Evolutionary conservation across 2,113 vertebrate species (phyloP).

Genomic region (Pteronura brasiliensis): DNA sequence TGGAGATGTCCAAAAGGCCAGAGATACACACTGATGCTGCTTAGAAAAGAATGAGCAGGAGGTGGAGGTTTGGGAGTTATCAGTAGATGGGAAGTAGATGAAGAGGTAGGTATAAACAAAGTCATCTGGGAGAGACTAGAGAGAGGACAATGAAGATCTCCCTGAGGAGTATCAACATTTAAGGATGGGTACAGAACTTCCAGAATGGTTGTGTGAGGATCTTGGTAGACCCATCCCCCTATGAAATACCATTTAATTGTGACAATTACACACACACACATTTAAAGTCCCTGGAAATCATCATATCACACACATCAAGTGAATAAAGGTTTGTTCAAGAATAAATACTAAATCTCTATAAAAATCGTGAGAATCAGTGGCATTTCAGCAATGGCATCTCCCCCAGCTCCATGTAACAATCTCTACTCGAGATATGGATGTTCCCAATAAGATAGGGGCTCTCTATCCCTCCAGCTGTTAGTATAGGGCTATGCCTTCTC

Average conservation of each 20-base stretch:
- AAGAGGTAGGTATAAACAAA: background rate
- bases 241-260: background rate
- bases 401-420: background rate
- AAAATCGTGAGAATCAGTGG: background rate
- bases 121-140: background rate
- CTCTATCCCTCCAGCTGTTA: background rate
- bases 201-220: background rate
- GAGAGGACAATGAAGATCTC: background rate
- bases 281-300: background rate
- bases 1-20: background rate
- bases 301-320: background rate
- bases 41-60: background rate
- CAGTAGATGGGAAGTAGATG: background rate
- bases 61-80: background rate
- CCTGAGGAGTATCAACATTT: background rate
- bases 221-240: background rate
- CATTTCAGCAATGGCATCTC: conserved; percentile 12
- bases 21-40: background rate
- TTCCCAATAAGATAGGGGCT: background rate
- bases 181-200: background rate
- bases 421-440: background rate
- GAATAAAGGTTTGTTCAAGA: background rate
- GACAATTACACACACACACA: background rate
- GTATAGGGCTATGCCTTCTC: background rate
- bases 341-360: conserved; percentile 16